Evolutionary conservation across 2,113 vertebrate genomes (phyloP).

Genomic region (Pteropus alecto): DNA sequence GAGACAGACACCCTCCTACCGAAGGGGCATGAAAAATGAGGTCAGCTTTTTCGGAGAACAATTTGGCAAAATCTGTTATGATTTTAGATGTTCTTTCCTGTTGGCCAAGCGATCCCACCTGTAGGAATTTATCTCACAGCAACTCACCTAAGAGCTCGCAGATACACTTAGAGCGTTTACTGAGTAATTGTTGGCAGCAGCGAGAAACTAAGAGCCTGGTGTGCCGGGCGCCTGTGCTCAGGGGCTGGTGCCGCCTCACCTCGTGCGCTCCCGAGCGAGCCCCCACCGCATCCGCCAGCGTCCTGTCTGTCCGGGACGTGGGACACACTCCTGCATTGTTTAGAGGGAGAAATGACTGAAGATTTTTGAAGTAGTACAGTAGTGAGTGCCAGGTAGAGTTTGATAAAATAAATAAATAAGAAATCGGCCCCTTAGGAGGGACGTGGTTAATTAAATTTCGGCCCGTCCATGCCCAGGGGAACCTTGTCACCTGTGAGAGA

Average conservation of each 20-base stretch:
- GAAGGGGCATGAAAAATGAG: accelerated
- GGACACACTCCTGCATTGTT: accelerated
- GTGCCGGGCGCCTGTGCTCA: accelerated
- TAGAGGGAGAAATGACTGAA: no score
- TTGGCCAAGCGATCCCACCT: no score
- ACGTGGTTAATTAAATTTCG: background rate
- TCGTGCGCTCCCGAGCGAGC: background rate
- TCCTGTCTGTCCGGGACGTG: background rate
- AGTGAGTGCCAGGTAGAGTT: background rate
- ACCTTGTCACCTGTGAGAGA: background rate
- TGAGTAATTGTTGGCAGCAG: background rate
- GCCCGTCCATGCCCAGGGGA: background rate
- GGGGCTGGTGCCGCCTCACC: background rate
- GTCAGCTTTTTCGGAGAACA: background rate
- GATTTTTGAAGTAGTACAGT: background rate
- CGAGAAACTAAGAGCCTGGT: background rate
- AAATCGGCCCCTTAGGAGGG: accelerated
- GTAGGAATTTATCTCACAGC: background rate
- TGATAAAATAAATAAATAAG: background rate
- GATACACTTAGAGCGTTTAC: background rate
- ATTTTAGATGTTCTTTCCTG: background rate
- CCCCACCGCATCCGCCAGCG: background rate
- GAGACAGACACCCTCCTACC: background rate
- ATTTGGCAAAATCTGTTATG: background rate
- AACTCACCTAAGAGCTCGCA: background rate